Percentiles rank a stretch among this genome's conserved stretches.
Conservation (phyloP, 1,140 invertebrate genomes). For the Bombus difficillimus region DNA sequence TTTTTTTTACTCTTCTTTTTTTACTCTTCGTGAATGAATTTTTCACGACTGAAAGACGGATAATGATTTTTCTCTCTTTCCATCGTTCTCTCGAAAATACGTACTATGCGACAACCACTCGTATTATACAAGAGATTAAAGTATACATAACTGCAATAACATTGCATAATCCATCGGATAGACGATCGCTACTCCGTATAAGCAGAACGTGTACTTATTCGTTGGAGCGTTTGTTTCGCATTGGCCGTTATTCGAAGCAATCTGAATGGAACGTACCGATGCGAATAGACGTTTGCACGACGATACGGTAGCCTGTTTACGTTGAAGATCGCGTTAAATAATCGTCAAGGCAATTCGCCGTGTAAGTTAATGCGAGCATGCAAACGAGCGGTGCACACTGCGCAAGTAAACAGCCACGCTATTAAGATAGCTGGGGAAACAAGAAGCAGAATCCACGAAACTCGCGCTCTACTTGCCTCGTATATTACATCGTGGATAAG, state of each 20-base stretch:
- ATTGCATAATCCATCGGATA: neutral
- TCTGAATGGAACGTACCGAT: slow-evolving; percentile 3
- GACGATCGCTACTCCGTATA: neutral
- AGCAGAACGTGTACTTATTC: neutral
- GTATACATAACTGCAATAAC: neutral
- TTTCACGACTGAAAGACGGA: too few relatives aligned
- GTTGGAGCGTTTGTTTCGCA: neutral
- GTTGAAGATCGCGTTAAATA: slow-evolving; percentile 59
- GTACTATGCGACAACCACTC: neutral
- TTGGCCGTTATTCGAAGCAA: slow-evolving; percentile 1
- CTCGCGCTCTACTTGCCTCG: neutral
- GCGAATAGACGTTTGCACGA: neutral
- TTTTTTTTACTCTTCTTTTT: too few relatives aligned
- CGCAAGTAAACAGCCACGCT: slow-evolving; percentile 59
- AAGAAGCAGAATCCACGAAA: slow-evolving; percentile 15
- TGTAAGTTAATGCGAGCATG: slow-evolving; percentile 42
- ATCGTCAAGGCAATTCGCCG: slow-evolving; percentile 61
- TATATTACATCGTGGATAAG: neutral
- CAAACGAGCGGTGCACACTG: slow-evolving; percentile 49
- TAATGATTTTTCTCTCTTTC: too few relatives aligned
- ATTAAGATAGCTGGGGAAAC: slow-evolving; percentile 57
- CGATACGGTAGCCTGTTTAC: slow-evolving; percentile 49
- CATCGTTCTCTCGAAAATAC: too few relatives aligned
- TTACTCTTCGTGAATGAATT: too few relatives aligned
- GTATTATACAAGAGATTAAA: neutral